Evolutionary conservation across 2,797 vertebrate species (phyloP).

Genomic region (Florisuga fusca): DNA sequence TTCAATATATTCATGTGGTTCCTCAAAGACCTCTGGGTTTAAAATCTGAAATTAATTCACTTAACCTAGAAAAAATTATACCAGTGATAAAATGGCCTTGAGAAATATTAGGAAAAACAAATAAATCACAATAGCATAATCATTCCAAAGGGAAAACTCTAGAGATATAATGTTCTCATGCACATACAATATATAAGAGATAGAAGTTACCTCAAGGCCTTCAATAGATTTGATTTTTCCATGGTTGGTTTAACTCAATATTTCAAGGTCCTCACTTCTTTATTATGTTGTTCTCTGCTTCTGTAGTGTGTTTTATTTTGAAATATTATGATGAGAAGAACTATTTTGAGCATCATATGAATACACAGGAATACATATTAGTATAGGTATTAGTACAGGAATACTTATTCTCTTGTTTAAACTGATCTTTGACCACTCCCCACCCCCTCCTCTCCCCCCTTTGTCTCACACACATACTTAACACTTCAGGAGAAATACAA

Average conservation of each 20-base stretch:
- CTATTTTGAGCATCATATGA: background rate
- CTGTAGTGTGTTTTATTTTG: conserved; percentile 14
- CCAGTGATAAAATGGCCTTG: background rate
- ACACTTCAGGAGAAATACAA: background rate
- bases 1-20: conserved; percentile 12
- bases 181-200: conserved; percentile 35
- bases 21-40: background rate
- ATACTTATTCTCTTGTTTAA: background rate
- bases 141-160: conserved; percentile 26
- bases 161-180: conserved; percentile 17
- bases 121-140: conserved; percentile 60
- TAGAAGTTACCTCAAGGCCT: conserved; percentile 54
- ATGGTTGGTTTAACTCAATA: conserved; percentile 35
- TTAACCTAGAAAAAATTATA: background rate
- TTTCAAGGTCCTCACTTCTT: conserved; percentile 45
- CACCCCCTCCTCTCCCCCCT: accelerated
- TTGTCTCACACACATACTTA: background rate
- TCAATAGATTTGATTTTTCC: conserved; percentile 59
- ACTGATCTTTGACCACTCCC: background rate
- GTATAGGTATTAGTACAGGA: too few relatives aligned
- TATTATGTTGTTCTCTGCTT: background rate
- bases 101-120: conserved; percentile 64
- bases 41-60: conserved; percentile 50
- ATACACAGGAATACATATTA: background rate
- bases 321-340: conserved; percentile 1